These are phyloP conservation scores for Salpingus planirostris DNA, from an alignment of 2,888 invertebrate genomes.

Conservation along the genomic window DNA sequence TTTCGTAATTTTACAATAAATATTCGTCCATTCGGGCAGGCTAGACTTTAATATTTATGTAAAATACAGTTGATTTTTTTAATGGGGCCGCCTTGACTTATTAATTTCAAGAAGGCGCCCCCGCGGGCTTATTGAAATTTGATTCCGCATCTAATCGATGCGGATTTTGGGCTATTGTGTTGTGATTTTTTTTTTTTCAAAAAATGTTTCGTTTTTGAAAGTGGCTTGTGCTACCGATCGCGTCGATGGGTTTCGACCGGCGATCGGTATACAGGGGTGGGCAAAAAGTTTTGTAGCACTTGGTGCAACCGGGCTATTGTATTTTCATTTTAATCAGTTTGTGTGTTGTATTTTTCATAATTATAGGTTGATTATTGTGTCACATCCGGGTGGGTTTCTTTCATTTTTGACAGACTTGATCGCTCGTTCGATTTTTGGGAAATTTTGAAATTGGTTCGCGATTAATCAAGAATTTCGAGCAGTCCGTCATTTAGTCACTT, in stretches of 20 bases:
- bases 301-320: conserved; percentile 45
- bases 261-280: conserved; percentile 21
- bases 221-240: no score
- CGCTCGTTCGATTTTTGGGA: no score
- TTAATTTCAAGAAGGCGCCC: conserved; percentile 24
- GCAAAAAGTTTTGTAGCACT: conserved; percentile 43
- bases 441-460: conserved; percentile 2
- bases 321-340: conserved; percentile 25
- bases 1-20: conserved; percentile 43
- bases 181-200: conserved; percentile 27
- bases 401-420: no score
- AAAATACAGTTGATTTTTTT: conserved; percentile 41
- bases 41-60: conserved; percentile 43
- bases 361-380: no score
- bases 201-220: no score
- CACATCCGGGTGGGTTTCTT: no score
- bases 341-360: conserved; percentile 9
- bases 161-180: conserved; percentile 42
- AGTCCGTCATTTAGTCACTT: conserved; percentile 38
- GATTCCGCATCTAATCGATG: neutral
- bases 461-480: neutral
- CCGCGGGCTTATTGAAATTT: neutral
- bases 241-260: conserved; percentile 13
- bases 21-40: conserved; percentile 44
- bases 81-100: conserved; percentile 24